Base-by-base conservation (phyloP, 2,797 vertebrate species). In the Malurus splendens region DNA sequence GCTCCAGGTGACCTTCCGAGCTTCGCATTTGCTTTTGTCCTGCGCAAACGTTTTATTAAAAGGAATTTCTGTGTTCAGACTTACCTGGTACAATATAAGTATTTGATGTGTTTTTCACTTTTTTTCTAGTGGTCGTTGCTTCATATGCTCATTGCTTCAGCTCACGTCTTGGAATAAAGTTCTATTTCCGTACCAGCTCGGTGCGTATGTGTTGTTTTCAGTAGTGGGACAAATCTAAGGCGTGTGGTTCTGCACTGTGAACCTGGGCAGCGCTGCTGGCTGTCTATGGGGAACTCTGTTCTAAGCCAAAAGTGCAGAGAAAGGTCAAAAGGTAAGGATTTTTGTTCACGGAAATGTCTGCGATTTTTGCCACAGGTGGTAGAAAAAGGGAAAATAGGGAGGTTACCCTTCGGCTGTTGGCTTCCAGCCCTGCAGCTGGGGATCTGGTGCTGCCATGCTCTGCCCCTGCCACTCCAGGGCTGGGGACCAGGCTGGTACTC, bases 91-190 rank as follows among this genome's bases (percentile, higher is more conserved):
- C 22, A 30, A 47, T 66, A 71, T 56, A 41, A 83, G n/a, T 76
- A 75, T 78, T 86, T 80, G 60, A 85, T 83, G 67, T 89, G 67
- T 30, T 87, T 86, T 85, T 85, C 55, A 36, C 27, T 74, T 81
- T 91, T 88, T 88, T 88, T 50, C 87, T 81, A 75, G 90, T 79
- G 77, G 36, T 83, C 8, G 7, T 86, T 92, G 87, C 91, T 93
- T 93, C 82, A 51, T 70, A 80, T 51, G 92, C 87, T 92, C 77
- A 72, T 57, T 82, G 84, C 86, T 90, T 94, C 90, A 89, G 89
- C 89, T 91, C 60, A 51, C 12, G 36, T 90, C 73, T 57, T 86
- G 93, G 90, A 94, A 95, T 95, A 94, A 95, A 95, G 60, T 86
- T 87, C 82, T 95, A 87, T 90, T 92, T 93, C 73, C 36, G 60